Evolutionary conservation across 2,113 vertebrate genomes (phyloP), one percentile per base, ranked within the genome.

Genomic region (Raphicerus campestris): DNA sequence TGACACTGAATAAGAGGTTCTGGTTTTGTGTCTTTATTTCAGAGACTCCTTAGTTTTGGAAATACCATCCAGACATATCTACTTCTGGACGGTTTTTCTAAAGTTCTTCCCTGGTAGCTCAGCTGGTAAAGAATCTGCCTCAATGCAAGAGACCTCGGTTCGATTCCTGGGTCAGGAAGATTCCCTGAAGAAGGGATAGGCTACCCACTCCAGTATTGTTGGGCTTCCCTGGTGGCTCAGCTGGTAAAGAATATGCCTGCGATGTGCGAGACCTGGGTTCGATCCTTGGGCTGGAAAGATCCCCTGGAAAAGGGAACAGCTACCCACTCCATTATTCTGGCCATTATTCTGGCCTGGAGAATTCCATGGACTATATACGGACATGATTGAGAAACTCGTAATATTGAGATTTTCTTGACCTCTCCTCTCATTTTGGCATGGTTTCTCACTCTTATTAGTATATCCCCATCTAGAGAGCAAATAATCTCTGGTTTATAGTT

Each of bases 21-120:
- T 58, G 51, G 20, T n/a, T 83, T 94, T 96, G 15, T 58, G 93
- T 96, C 26, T 73, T 91, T 80, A 7, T 70, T 95, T 97, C 17
- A 86, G 51, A 45, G 66, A 92, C 53, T 90, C 91, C 53, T 93
- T 89, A 19, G 22, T 42, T 94, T 88, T 24, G 61, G 20, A 51
- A 10, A 47, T 53, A 87, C 49, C 35, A 87, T n/a, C 91, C 32
- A 82, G 42, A 39, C 1, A 60, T 73, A 24, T 81, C 78, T 83
- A 82, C 7, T 51, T 75, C 9, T 56, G 19, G 26, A 14, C 32
- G 58, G 30, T 30, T 91, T 95, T 81, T 87, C 88, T 70, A 78
- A 45, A 78, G 26, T 47, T 93, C 14, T 81, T 84, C 66, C n/a
- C 66, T 22, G 10, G 66, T 73, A 39, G 66, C 19, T 70, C n/a